Conservation (phyloP, 2,797 vertebrate genomes). For the Cuniculus paca region DNA sequence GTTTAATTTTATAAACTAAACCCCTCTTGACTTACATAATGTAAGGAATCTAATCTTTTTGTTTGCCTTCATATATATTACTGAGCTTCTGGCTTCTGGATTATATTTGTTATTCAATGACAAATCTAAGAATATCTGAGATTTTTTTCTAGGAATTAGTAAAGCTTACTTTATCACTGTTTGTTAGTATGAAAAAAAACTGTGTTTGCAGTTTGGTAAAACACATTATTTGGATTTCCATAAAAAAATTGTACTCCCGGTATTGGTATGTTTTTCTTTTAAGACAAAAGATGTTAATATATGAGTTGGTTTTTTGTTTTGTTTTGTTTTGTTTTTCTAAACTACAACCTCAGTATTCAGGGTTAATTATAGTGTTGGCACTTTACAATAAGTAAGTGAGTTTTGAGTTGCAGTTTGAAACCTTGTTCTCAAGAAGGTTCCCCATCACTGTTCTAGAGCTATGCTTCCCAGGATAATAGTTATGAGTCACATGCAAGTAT, state of each 20-base stretch:
- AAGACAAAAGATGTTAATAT: background rate
- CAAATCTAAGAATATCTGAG: background rate
- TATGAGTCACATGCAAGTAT: background rate
- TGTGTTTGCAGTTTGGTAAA: background rate
- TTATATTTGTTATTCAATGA: background rate
- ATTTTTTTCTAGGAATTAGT: background rate
- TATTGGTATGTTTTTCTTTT: background rate
- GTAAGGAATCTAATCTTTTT: background rate
- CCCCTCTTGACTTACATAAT: background rate
- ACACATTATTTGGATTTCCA: background rate
- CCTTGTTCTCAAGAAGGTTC: background rate
- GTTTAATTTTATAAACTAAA: conserved; percentile 53
- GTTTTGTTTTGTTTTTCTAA: background rate
- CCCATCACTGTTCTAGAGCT: background rate
- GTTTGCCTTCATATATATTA: background rate
- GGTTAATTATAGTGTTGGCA: background rate
- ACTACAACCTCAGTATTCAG: background rate
- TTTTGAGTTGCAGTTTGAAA: background rate
- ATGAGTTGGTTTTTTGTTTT: background rate
- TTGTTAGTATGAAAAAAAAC: background rate
- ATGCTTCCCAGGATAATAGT: background rate
- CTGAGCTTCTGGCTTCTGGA: background rate
- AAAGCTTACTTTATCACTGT: background rate
- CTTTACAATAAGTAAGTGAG: background rate
- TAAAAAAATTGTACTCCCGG: background rate